A percentile compares a stretch with the other conserved stretches of the same genome.
Conservation (phyloP, 2,797 vertebrate genomes). For the Sciurus vulgaris region DNA sequence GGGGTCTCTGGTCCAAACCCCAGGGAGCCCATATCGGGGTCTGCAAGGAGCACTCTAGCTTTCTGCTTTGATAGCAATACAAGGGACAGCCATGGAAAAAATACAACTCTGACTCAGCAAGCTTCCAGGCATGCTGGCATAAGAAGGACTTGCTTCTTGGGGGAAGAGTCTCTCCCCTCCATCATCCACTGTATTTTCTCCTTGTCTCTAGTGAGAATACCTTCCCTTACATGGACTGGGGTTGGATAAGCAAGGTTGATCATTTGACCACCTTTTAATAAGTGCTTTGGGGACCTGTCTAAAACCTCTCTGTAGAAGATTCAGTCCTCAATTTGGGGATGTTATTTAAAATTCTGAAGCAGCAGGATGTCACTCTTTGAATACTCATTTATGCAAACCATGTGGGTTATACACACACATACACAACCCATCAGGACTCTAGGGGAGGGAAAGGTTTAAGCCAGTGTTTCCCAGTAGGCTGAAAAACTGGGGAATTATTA, state of each 20-base stretch:
- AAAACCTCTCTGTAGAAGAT: not conserved
- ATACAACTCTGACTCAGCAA: not conserved
- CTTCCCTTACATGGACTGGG: not conserved
- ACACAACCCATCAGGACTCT: not conserved
- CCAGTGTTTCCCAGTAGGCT: not conserved
- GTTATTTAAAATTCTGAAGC: constrained; percentile 14
- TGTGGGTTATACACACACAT: too few species aligned
- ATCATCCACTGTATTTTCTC: not conserved
- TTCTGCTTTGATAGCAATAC: not conserved
- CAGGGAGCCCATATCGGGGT: not conserved
- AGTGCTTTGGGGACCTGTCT: not conserved
- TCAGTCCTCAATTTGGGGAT: not conserved
- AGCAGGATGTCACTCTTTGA: not conserved
- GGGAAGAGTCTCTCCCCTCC: not conserved
- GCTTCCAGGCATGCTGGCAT: too few species aligned
- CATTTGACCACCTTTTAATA: not conserved
- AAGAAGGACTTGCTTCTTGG: not conserved
- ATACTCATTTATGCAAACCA: not conserved
- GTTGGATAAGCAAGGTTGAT: not conserved
- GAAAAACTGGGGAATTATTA: not conserved
- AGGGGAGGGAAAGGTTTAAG: not conserved
- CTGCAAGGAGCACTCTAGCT: not conserved
- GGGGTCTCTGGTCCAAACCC: not conserved
- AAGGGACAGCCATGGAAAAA: not conserved
- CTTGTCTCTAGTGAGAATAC: not conserved